Evolutionary conservation across 35 echinoderm and acorn worm genomes (phyloP).

Genomic region (Diadema setosum): DNA sequence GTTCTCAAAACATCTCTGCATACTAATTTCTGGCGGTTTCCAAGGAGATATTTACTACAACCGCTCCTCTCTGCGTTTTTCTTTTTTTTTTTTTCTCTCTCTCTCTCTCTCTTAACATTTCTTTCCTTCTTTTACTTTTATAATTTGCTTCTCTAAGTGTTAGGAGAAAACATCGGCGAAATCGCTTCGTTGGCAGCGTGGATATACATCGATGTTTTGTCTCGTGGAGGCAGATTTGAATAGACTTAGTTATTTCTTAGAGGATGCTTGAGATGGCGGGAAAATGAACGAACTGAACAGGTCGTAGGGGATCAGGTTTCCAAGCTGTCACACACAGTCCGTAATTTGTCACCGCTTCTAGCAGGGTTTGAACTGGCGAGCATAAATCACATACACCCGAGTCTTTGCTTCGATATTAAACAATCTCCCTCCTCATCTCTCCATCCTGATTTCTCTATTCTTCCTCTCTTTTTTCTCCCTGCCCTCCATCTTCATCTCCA

Average conservation of each 20-base stretch:
- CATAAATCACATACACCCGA: slow-evolving; percentile 10
- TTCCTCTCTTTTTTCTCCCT: not conserved
- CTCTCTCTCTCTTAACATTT: not conserved
- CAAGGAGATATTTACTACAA: slow-evolving; percentile 3
- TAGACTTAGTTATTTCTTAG: not conserved
- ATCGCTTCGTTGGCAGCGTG: no score
- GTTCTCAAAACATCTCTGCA: slow-evolving; percentile 1
- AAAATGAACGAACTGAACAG: slow-evolving; percentile 13
- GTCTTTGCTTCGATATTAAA: slow-evolving; percentile 27
- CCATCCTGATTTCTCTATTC: no score
- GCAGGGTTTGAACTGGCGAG: not conserved
- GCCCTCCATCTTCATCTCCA: not conserved
- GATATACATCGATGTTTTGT: not conserved
- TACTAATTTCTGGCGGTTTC: slow-evolving; percentile 14
- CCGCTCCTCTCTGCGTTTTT: not conserved
- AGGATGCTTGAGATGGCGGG: not conserved
- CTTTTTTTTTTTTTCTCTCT: not conserved
- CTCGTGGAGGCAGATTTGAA: not conserved
- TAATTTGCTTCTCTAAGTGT: no score
- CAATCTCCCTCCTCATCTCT: not conserved
- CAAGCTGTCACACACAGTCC: slow-evolving; percentile 21
- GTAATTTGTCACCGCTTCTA: slow-evolving; percentile 25
- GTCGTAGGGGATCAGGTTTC: slow-evolving; percentile 2
- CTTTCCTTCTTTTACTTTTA: no score
- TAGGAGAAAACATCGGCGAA: no score